phyloP scores from a whole-genome alignment of 2,888 invertebrate genomes.

The Nomada lathburiana region DNA sequence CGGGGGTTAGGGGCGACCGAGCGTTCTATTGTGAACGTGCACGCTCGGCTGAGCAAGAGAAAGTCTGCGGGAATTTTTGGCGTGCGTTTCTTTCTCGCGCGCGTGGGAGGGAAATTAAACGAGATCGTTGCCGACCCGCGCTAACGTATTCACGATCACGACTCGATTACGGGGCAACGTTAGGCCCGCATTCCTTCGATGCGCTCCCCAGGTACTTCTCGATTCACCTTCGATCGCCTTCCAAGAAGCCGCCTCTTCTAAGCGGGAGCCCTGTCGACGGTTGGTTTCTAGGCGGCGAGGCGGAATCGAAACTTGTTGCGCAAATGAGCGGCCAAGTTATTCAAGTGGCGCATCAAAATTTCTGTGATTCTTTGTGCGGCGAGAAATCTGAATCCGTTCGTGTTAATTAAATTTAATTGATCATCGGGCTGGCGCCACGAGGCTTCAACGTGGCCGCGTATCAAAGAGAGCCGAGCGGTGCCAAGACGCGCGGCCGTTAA shows the following conservation, averaged over 20 bases:
- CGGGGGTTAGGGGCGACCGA: conserved; percentile 35
- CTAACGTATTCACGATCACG: conserved; percentile 9
- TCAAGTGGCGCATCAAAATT: conserved; percentile 23
- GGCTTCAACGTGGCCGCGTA: conserved; percentile 21
- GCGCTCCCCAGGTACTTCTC: neutral
- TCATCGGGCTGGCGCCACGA: conserved; percentile 51
- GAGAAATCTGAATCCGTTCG: conserved; percentile 22
- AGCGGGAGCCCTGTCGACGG: too few relatives aligned
- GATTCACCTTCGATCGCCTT: neutral
- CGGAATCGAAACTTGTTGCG: conserved; percentile 30
- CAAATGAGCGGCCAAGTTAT: conserved; percentile 18
- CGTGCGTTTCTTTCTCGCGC: conserved; percentile 42
- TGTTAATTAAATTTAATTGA: conserved; percentile 60
- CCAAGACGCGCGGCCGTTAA: conserved; percentile 51
- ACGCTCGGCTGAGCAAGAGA: conserved; percentile 44
- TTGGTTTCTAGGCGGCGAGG: neutral
- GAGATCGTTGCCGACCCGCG: conserved; percentile 30
- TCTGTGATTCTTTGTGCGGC: conserved; percentile 14
- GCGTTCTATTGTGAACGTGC: conserved; percentile 35
- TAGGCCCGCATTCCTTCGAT: neutral
- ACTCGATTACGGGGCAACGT: neutral
- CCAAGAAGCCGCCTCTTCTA: neutral
- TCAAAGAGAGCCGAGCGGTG: conserved; percentile 44
- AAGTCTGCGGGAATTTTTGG: conserved; percentile 55
- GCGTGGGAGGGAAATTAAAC: conserved; percentile 45